These are phyloP conservation scores for Drosophila albomicans DNA, from an alignment of 1,140 invertebrate genomes.

Conservation along the genomic window DNA sequence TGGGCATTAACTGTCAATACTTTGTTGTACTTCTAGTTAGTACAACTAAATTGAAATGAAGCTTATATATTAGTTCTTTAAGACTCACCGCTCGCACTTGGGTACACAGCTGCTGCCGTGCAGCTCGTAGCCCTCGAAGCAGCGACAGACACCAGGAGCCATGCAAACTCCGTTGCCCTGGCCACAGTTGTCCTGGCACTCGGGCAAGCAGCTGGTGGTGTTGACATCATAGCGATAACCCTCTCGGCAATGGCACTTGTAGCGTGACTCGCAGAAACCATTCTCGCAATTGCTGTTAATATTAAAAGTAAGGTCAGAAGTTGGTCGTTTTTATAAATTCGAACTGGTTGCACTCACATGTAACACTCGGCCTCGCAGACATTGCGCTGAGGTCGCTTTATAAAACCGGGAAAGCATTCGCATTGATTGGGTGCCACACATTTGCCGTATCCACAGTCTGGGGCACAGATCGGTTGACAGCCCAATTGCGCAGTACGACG, in stretches of 20 bases:
- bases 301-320: not conserved
- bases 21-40: no score
- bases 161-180: conserved; percentile 85
- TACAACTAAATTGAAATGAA: no score
- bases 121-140: conserved; percentile 86
- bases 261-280: conserved; percentile 86
- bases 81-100: conserved; percentile 65
- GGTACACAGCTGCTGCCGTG: conserved; percentile 64
- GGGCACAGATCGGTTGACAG: conserved; percentile 78
- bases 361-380: conserved; percentile 81
- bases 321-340: not conserved
- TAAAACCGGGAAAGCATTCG: conserved; percentile 86
- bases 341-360: conserved; percentile 55
- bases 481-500: conserved; percentile 75
- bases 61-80: not conserved
- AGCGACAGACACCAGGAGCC: conserved; percentile 86
- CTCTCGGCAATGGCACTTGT: conserved; percentile 87
- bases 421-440: conserved; percentile 87
- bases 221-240: conserved; percentile 86
- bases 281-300: conserved; percentile 86
- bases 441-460: conserved; percentile 87
- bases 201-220: conserved; percentile 76
- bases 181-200: conserved; percentile 75
- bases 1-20: no score
- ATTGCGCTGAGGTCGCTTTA: conserved; percentile 68